Percentiles rank a stretch among this genome's conserved stretches.
phyloP scores from a whole-genome alignment of 2,113 vertebrate genomes.

The Scomber scombrus region DNA sequence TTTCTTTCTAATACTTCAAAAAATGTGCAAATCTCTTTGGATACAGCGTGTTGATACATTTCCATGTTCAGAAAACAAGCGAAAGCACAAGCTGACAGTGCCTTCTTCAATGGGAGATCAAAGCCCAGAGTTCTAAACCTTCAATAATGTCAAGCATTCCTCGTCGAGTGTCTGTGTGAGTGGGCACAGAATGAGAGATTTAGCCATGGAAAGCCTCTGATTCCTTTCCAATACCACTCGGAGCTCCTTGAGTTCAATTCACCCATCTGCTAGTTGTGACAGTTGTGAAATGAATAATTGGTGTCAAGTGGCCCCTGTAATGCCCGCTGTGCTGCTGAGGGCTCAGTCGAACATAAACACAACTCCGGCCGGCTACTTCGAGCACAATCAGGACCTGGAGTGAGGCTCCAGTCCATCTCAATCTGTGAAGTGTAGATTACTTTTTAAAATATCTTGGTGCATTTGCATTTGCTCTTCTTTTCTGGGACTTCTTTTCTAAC shows the following conservation, averaged over 20 bases:
- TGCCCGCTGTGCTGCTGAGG: slow-evolving; percentile 26
- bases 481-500: too few species aligned
- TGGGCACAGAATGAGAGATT: slow-evolving; percentile 41
- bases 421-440: not conserved
- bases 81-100: slow-evolving; percentile 41
- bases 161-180: slow-evolving; percentile 31
- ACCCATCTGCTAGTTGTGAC: slow-evolving; percentile 61
- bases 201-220: slow-evolving; percentile 59
- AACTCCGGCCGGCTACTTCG: slow-evolving; percentile 7
- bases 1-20: not conserved
- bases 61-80: slow-evolving; percentile 18
- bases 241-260: slow-evolving; percentile 50
- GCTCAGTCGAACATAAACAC: slow-evolving; percentile 44
- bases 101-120: slow-evolving; percentile 22
- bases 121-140: slow-evolving; percentile 45
- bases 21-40: slow-evolving; percentile 34
- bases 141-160: slow-evolving; percentile 52
- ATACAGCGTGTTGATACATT: slow-evolving; percentile 4
- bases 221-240: slow-evolving; percentile 59
- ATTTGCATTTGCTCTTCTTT: not conserved
- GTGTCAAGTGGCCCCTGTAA: slow-evolving; percentile 53
- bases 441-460: slow-evolving; percentile 1
- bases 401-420: slow-evolving; percentile 13
- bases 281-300: slow-evolving; percentile 67
- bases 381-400: slow-evolving; percentile 14